phyloP scores from a whole-genome alignment of 2,888 invertebrate genomes.

The Cheiracanthium punctorium region DNA sequence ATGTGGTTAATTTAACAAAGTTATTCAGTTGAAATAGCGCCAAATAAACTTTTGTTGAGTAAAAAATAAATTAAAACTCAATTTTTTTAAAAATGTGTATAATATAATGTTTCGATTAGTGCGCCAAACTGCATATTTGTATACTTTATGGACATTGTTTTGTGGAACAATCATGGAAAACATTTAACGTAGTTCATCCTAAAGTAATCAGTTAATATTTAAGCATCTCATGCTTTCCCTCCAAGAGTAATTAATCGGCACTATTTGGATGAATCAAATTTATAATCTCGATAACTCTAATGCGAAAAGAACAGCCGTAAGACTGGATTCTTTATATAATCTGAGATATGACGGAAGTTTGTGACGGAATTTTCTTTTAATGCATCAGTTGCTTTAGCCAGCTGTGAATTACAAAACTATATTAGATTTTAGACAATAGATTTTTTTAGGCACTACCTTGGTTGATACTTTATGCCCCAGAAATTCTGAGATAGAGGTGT shows the following conservation, averaged over 20 bases:
- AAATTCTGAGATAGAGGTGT: neutral
- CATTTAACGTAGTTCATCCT: neutral
- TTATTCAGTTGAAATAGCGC: no score
- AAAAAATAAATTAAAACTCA: no score
- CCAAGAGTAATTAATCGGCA: neutral
- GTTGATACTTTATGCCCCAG: neutral
- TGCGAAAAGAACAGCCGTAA: neutral
- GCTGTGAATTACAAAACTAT: no score
- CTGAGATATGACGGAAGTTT: neutral
- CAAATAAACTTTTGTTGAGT: no score
- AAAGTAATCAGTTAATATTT: neutral
- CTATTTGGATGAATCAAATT: no score
- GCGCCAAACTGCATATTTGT: no score
- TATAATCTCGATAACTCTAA: no score
- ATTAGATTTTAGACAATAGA: neutral
- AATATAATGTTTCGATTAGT: no score
- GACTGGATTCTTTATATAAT: neutral
- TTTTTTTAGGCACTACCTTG: neutral
- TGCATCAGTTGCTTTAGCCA: conserved; percentile 1
- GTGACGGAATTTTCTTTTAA: neutral
- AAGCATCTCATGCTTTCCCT: neutral
- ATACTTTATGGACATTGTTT: no score
- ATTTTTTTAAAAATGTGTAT: no score
- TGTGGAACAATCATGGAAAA: no score
- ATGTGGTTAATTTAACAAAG: no score